Evolutionary conservation across 2,888 invertebrate genomes (phyloP), one percentile per base, ranked within the genome.

Genomic region (Coelogynopora nodosa): DNA sequence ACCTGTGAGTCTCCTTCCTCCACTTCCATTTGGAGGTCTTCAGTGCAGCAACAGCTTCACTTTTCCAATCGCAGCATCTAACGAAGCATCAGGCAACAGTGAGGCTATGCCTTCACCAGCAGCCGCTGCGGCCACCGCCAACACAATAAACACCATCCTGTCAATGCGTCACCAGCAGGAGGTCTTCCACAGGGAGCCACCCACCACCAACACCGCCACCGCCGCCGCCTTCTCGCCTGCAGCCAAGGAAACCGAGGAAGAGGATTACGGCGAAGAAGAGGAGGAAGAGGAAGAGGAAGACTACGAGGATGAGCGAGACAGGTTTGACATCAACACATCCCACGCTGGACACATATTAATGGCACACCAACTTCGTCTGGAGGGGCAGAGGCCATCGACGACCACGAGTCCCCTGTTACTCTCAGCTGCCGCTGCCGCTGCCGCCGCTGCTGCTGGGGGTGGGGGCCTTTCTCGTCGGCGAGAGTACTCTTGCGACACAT

Each of bases 401-500:
- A 74, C 74, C 74, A 74, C 80, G 28, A 27, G 28, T 5, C 80
- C 80, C n/a, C 80, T 27, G 5, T 26, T 2, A 23, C 28, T 2
- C 27, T 2, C 29, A 27, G 27, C 2, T 27, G 82, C 2, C 2
- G 82, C 28, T 5, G 31, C 23, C 81, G 82, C 2, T 26, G 82
- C 29, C 27, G 29, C 29, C 2, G 27, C 2, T 27, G 82, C 2
- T 5, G 82, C 28, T 5, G 31, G 18, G 13, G 82, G 2, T 2
- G 82, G 82, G n/a, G 23, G 5, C 2, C 10, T 23, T 5, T 2
- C 82, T 29, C 29, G 31, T 29, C 29, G 82, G 27, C 82, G 82
- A 23, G 82, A 82, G 29, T 82, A 82, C 30, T 29, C 5, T 10
- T 82, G 82, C 27, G 82, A 82, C 30, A 30, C 31, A 2, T 82